Evolutionary conservation across 2,113 vertebrate genomes (phyloP), one percentile per base, ranked within the genome.

Genomic region (Gallinago paraguaiae): DNA sequence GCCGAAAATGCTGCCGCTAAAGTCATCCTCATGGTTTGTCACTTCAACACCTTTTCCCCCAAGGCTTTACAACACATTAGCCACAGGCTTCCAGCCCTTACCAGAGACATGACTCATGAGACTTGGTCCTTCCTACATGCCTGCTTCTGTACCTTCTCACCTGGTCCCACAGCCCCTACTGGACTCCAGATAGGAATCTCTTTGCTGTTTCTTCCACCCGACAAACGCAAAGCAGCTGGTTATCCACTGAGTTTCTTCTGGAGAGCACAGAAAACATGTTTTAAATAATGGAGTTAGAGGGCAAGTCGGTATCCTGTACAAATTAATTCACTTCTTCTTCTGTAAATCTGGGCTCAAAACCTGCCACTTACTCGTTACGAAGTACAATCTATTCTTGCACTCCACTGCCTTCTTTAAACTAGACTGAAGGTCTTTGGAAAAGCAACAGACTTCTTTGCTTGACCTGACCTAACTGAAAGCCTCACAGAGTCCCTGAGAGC

Each of bases 1-100:
- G 51, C 65, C 45, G 46, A 33, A 81, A 70, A 46, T 2, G 41
- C 87, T 89, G 43, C 48, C 3, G 0, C 82, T 84, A 54, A 61
- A 65, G 37, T 79, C 56, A 75, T 37, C 76, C 56, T 84, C 0
- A 0, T 60, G 76, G 48, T 83, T 94, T 93, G 89, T 72, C 81
- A 92, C 65, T 46, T 95, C 57, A 64, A 24, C 59, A 54, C 46
- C 25, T 65, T 87, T 93, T 92, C 8, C 85, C 86, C 50, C 61
- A 57, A 65, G 86, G 86, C 74, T 96, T 88, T 75, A 5, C 80
- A 71, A 82, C 72, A 65, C 51, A 37, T 16, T 48, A 93, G 82
- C 80, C 90, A 30, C 82, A 82, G 87, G 37, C n/a, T 93, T 43
- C 45, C 85, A 95, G 82, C 59, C 59, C 7, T 92, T 16, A 19